Evolutionary conservation across 2,888 invertebrate species (phyloP), one percentile per base, ranked within the genome.

Genomic region (Leistus spinibarbis): DNA sequence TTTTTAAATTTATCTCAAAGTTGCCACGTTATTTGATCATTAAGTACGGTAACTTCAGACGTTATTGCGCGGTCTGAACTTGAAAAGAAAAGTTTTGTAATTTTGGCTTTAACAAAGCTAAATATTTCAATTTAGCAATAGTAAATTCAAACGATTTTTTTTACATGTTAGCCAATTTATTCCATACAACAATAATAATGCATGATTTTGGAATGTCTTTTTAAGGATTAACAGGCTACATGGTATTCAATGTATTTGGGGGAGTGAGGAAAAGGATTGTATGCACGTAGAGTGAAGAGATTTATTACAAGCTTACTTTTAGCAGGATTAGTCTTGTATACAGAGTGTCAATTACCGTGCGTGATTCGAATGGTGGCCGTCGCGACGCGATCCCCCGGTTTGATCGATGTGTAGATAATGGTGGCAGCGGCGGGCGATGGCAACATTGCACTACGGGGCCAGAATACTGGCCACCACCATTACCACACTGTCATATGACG

Each of bases 241-340:
- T 24, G 13, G 57, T 57, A 54, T 54, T 54, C 9, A 20, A 20
- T 60, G 20, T 2, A 3, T 60, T 19, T 60, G 20, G 19, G 20
- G 7, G 60, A 5, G 20, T 1, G 24, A 27, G 10, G 24, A 60
- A 67, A 67, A 67, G 54, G 65, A 24, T 65, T 65, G 27, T 65
- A 3, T 7, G 7, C 24, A 7, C 24, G 65, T 24, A 16, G 66
- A 20, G 68, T 16, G 20, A 22, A 19, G 54, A 69, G 69, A 69
- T 69, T 69, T 69, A 69, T 69, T 57, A 60, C 69, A 23, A 22
- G 69, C 60, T 69, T 69, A 69, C 69, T 69, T 69, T 69, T 69
- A 69, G 69, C 69, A 17, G 69, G 69, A 69, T 69, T 69, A 69
- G 69, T 53, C 17, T 4, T 69, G 69, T 69, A 69, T 69, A 60